Evolutionary conservation across 2,888 invertebrate species (phyloP).

Genomic region (Agrochola litura): DNA sequence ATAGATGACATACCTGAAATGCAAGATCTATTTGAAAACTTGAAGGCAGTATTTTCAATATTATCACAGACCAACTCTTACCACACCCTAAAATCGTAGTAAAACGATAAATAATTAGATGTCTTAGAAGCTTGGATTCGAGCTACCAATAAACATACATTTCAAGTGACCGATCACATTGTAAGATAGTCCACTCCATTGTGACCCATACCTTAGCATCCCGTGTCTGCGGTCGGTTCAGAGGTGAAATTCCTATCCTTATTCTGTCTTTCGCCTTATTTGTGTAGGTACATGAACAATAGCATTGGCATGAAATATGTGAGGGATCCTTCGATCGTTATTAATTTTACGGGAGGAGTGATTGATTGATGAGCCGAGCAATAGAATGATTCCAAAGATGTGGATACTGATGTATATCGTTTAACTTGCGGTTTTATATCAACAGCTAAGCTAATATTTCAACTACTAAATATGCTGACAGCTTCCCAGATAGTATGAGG

Average conservation of each 20-base stretch:
- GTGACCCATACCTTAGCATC: constrained; percentile 38
- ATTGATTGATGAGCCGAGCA: constrained; percentile 18
- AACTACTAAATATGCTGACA: constrained; percentile 15
- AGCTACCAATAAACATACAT: background rate
- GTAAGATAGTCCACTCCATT: background rate
- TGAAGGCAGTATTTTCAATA: background rate
- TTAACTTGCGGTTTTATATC: constrained; percentile 1
- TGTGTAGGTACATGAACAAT: constrained; percentile 21
- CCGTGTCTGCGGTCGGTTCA: constrained; percentile 51
- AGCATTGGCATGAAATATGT: constrained; percentile 31
- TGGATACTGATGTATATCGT: constrained; percentile 1
- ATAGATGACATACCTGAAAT: background rate
- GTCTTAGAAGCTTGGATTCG: background rate
- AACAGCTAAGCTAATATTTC: constrained; percentile 10
- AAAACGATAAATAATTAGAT: background rate
- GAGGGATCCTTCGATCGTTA: constrained; percentile 14
- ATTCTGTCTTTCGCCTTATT: constrained; percentile 34
- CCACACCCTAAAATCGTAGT: background rate
- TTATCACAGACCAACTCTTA: background rate
- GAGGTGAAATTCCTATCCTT: constrained; percentile 60
- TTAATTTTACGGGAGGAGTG: constrained; percentile 37
- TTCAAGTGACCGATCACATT: background rate
- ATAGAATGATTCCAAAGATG: constrained; percentile 1
- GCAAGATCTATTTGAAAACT: background rate
- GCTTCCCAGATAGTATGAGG: constrained; percentile 7